Evolutionary conservation across 1,140 invertebrate species (phyloP), one percentile per base, ranked within the genome.

Genomic region (Xylocopa sonorina): DNA sequence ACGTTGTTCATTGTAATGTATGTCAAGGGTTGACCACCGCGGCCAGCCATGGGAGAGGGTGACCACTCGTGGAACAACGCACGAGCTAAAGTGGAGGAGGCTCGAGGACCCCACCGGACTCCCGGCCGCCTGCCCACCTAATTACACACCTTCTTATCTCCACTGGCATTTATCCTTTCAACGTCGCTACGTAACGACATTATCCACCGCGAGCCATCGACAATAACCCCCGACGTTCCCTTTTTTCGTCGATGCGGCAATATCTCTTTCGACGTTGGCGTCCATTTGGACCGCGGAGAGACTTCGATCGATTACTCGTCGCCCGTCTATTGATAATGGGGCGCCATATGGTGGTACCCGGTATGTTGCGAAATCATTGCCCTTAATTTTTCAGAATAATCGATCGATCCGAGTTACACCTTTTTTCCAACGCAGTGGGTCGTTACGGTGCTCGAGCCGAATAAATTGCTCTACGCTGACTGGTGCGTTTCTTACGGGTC

Each of bases 361-460:
- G n/a, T 74, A 87, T 86, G 64, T 83, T 87, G 85, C 84, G 50
- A 82, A 86, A 87, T 90, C 88, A 89, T 89, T 80, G 81, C 69
- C 71, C 75, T 85, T 89, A 85, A 89, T 89, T 83, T 74, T 78
- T 83, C 68, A 27, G 18, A 58, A 71, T 46, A 80, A 67, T 86
- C 81, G 81, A 88, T 87, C 85, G 81, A 74, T 55, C 53, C 48
- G 50, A 51, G 68, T 72, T 34, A 32, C n/a, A n/a, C n/a, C n/a
- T 6, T 32, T 24, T 53, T 81, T 41, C 55, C 73, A 66, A 81
- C 77, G 48, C 46, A 50, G 18, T 14, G 50, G 50, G 14, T 62
- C 63, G 62, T 72, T 29, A 66, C 57, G 57, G 18, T 50, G n/a
- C 38, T 24, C 55, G 21, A 2, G 64, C n/a, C 43, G 57, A 32